Evolutionary conservation across 2,888 invertebrate species (phyloP), one percentile per base, ranked within the genome.

Genomic region (Netelia melanura): DNA sequence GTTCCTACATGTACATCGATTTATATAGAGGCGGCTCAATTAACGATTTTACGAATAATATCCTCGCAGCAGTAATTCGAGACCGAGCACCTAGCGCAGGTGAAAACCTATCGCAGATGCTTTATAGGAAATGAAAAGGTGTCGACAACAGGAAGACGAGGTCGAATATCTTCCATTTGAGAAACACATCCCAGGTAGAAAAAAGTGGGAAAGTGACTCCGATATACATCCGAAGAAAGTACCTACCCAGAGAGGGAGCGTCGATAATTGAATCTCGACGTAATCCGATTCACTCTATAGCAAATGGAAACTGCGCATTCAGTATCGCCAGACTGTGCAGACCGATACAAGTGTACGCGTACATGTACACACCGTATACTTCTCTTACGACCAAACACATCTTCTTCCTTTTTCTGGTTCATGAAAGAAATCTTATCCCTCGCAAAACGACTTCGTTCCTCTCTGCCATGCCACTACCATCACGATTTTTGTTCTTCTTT

Each of bases 371-470:
- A 17, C 6, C 23, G 30, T 65, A 67, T 65, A 23, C 43, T 30
- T 54, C 17, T 23, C 74, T 78, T 48, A 70, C 75, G 64, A 44
- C 30, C 21, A 48, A 54, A 58, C 62, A 48, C 58, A 17, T 43
- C 74, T 72, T 67, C 58, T 17, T 8, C 38, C 21, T 67, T 44
- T 79, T 70, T 52, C 23, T 11, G 17, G 6, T 25, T 68, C 58
- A 56, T 58, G 54, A 74, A 78, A 81, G 80, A 82, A 87, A 85
- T 85, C 85, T 86, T 80, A 86, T 88, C 80, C 70, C 64, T 25
- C 64, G 62, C 44, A 65, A 83, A 70, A 79, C 74, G 80, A 74
- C 67, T 84, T 64, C 79, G 64, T 86, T 83, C 81, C 62, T 64
- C 71, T 80, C 64, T 74, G 64, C 62, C 62, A 67, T 72, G 62